These are phyloP conservation scores for Aleiodes alternator DNA, from an alignment of 2,888 invertebrate species.

Conservation along the genomic window DNA sequence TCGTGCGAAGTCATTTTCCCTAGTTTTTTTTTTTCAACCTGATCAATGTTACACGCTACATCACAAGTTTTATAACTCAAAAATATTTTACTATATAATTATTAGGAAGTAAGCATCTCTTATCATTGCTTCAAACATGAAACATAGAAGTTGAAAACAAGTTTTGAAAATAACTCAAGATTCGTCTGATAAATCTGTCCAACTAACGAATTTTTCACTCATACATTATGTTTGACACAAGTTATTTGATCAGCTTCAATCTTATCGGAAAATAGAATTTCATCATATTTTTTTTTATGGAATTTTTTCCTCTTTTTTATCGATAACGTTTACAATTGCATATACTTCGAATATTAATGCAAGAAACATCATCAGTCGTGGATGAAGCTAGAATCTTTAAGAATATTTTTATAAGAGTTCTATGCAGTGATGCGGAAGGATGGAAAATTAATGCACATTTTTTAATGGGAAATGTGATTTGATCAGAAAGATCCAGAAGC, in stretches of 20 bases:
- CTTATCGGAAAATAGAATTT: conserved; percentile 68
- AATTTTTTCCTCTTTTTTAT: conserved; percentile 16
- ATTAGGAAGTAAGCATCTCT: conserved; percentile 11
- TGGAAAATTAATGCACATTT: no score
- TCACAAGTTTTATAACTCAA: conserved; percentile 30
- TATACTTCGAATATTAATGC: conserved; percentile 9
- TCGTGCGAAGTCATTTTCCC: conserved; percentile 23
- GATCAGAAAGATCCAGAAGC: no score
- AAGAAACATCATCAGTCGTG: not conserved
- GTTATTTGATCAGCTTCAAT: conserved; percentile 67
- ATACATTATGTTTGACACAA: conserved; percentile 18
- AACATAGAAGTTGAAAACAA: not conserved
- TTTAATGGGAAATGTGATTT: no score
- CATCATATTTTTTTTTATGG: conserved; percentile 66
- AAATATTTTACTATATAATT: conserved; percentile 27
- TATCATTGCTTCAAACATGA: conserved; percentile 23
- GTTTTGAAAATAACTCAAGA: conserved; percentile 1
- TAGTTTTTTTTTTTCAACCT: not conserved
- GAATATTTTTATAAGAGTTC: conserved; percentile 6
- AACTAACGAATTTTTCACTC: not conserved
- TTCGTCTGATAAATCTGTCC: not conserved
- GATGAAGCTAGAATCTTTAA: no score
- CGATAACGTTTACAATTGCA: conserved; percentile 5
- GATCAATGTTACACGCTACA: conserved; percentile 26
- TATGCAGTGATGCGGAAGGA: conserved; percentile 32